Conservation (phyloP, 2,888 invertebrate genomes). For the Andrena camellia region DNA sequence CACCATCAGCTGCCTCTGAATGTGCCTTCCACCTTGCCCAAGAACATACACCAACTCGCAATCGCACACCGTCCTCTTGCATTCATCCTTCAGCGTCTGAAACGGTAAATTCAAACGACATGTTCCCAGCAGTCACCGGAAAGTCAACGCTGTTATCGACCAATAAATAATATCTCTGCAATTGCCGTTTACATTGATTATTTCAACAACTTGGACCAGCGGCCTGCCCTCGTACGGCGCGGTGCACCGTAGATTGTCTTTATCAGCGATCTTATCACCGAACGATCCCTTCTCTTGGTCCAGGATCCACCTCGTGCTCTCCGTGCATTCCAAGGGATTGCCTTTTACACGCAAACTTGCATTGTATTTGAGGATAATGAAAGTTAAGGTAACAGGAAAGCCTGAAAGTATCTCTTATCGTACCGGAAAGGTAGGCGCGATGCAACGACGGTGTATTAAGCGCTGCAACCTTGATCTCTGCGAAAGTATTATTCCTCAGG, state of each 20-base stretch:
- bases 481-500: conserved; percentile 86
- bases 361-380: background rate
- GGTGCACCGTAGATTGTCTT: conserved; percentile 87
- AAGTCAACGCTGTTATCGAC: background rate
- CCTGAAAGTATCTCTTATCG: background rate
- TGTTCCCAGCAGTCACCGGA: too few relatives aligned
- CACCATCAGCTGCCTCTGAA: conserved; percentile 86
- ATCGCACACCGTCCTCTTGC: conserved; percentile 87
- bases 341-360: conserved; percentile 84
- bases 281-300: conserved; percentile 86
- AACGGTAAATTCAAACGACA: conserved; percentile 30
- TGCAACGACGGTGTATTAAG: conserved; percentile 83
- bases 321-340: conserved; percentile 90
- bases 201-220: conserved; percentile 88
- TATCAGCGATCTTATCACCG: conserved; percentile 86
- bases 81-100: conserved; percentile 87
- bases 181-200: conserved; percentile 86
- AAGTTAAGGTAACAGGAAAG: background rate
- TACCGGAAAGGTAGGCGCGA: conserved; percentile 86
- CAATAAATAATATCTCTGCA: background rate
- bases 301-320: conserved; percentile 88
- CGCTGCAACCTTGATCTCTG: conserved; percentile 84
- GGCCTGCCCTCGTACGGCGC: conserved; percentile 88
- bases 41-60: conserved; percentile 89
- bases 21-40: conserved; percentile 82